phyloP scores from a whole-genome alignment of 2,797 vertebrate genomes.

The Atherinosoma microstoma region DNA sequence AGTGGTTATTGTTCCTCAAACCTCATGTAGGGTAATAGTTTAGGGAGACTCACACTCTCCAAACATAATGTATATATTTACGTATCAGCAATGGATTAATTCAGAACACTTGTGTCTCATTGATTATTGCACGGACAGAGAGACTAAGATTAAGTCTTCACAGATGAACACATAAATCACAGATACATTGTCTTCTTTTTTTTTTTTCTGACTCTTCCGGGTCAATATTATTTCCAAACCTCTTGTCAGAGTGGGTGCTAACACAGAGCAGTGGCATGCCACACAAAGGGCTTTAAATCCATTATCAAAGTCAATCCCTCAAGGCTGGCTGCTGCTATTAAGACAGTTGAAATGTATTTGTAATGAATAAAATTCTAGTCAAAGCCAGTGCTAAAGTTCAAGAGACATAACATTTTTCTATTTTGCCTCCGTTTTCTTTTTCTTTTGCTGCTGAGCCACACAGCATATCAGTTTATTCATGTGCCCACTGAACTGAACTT shows the following conservation, averaged over 20 bases:
- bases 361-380: slow-evolving; percentile 53
- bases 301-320: slow-evolving; percentile 66
- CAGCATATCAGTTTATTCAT: slow-evolving; percentile 45
- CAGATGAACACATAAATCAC: slow-evolving; percentile 49
- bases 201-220: slow-evolving; percentile 24
- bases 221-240: slow-evolving; percentile 64
- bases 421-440: slow-evolving; percentile 15
- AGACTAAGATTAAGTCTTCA: slow-evolving; percentile 44
- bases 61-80: not conserved
- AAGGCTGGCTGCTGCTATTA: slow-evolving; percentile 59
- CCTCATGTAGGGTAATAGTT: too few species aligned
- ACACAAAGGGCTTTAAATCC: slow-evolving; percentile 60
- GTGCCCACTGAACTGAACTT: slow-evolving; percentile 28
- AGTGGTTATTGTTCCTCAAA: too few species aligned
- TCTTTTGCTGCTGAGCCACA: slow-evolving; percentile 26
- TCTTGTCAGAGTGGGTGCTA: slow-evolving; percentile 63
- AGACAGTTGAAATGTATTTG: slow-evolving; percentile 65
- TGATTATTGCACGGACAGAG: slow-evolving; percentile 55
- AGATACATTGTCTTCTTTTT: slow-evolving; percentile 44
- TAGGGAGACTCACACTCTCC: too few species aligned
- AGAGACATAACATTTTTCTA: slow-evolving; percentile 33
- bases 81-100: slow-evolving; percentile 18
- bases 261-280: slow-evolving; percentile 50
- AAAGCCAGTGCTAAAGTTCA: slow-evolving; percentile 32
- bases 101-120: slow-evolving; percentile 14